Base-by-base conservation (phyloP, 2,888 invertebrate species). In the Campaea margaritaria region DNA sequence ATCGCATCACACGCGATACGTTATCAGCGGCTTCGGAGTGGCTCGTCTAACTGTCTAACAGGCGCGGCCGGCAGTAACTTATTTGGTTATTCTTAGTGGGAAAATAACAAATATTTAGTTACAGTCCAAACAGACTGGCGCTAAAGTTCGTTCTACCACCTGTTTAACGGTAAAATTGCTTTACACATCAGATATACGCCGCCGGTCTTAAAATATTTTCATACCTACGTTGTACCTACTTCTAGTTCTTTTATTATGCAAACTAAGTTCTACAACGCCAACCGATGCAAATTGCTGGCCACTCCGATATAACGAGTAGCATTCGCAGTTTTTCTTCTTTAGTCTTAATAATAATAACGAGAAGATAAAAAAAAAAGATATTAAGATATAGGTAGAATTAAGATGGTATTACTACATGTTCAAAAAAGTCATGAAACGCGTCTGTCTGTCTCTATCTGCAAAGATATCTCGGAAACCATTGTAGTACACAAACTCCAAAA, bases 1-100 rank as follows among this genome's bases (percentile, higher is more conserved):
- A 59, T 45, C 49, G 58, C 48, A 53, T 53, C 44, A 38, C 27
- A 59, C 48, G 5, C n/a, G 12, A 12, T 38, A 21, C 21, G 21
- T 21, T 21, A 21, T 21, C 21, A 21, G 21, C 21, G 21, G 34
- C 45, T 58, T 43, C 16, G 58, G 56, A 57, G 10, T 39, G 45
- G 21, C 46, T 41, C 15, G 34, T 41, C 27, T 27, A 27, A 27
- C n/a, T 21, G 13, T 31, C 14, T 31, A 27, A 39, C 38, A 21
- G 38, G 48, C 9, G 11, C 28, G 43, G 43, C 21, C 0, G 12
- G 16, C 15, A 21, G 13, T 13, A 14, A 39, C 8, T n/a, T 14
- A 8, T 39, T 5, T 39, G 8, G 39, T 7, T 13, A 39, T 13
- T n/a, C 39, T 13, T 13, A 8, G 1, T 39, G 39, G 8, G 13